A percentile compares a stretch with the other conserved stretches of the same genome.
These are phyloP conservation scores for Trichomalopsis sarcophagae DNA, from an alignment of 1,140 invertebrate genomes.

Conservation along the genomic window DNA sequence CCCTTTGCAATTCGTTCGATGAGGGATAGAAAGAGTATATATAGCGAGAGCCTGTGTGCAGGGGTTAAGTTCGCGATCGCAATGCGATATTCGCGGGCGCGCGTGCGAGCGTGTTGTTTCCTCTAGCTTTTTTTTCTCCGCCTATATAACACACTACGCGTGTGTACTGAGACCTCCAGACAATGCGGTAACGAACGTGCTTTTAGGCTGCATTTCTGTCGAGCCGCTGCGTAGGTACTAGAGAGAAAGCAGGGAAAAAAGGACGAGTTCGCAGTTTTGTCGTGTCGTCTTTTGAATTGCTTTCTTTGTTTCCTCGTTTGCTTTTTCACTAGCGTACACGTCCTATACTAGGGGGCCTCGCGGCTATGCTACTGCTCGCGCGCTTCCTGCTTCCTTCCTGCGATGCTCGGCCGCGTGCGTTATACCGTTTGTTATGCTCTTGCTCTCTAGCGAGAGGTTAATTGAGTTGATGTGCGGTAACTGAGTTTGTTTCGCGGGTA, in stretches of 20 bases:
- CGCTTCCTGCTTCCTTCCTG: neutral
- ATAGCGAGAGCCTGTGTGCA: neutral
- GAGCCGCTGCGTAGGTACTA: constrained; percentile 11
- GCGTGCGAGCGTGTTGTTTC: constrained; percentile 17
- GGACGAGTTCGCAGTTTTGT: constrained; percentile 46
- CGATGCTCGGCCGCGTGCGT: neutral
- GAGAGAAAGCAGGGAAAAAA: constrained; percentile 19
- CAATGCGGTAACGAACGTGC: constrained; percentile 51
- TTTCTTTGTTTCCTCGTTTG: constrained; percentile 33
- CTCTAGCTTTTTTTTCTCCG: neutral
- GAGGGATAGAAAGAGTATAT: neutral
- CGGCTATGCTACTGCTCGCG: neutral
- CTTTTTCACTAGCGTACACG: neutral
- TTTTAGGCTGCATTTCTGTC: constrained; percentile 37
- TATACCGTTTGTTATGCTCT: neutral
- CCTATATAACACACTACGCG: neutral
- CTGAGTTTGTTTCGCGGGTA: neutral
- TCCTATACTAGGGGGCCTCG: neutral
- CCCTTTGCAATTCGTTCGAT: constrained; percentile 21
- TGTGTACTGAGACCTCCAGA: neutral
- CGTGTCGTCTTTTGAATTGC: constrained; percentile 40
- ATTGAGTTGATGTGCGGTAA: constrained; percentile 37
- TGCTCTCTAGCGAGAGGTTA: constrained; percentile 5
- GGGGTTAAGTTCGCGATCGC: constrained; percentile 35
- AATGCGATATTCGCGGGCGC: constrained; percentile 37